Conservation (phyloP, 2,888 invertebrate genomes). For the Drosophila algonquin region DNA sequence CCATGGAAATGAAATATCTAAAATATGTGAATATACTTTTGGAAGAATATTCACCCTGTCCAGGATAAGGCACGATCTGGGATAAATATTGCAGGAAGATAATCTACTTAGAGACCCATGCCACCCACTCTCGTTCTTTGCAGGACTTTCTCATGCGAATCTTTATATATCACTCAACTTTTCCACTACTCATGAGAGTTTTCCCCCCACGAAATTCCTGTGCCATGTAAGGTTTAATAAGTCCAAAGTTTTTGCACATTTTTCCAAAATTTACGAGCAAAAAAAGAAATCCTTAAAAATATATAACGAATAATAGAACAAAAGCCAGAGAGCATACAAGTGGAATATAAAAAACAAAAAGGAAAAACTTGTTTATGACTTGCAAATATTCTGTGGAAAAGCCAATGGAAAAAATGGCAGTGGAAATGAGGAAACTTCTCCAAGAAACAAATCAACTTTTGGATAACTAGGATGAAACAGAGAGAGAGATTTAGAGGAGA, state of each 20-base stretch:
- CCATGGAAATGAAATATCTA: neutral
- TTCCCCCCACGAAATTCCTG: constrained; percentile 2
- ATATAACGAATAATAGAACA: constrained; percentile 36
- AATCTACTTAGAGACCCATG: neutral
- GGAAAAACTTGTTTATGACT: constrained; percentile 80
- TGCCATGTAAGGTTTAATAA: constrained; percentile 22
- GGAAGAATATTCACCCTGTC: too few relatives aligned
- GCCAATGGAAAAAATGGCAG: constrained; percentile 12
- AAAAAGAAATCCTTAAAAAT: constrained; percentile 32
- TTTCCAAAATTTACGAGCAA: constrained; percentile 67
- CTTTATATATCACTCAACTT: constrained; percentile 8
- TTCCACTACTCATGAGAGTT: neutral
- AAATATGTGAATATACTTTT: neutral
- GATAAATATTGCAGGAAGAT: too few relatives aligned
- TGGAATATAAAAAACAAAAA: constrained; percentile 68
- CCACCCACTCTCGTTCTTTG: neutral
- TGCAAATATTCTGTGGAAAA: constrained; percentile 73
- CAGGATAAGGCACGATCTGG: too few relatives aligned
- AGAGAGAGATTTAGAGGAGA: constrained; percentile 7
- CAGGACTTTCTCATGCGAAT: constrained; percentile 5
- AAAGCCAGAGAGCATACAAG: constrained; percentile 44
- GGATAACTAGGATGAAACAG: neutral
- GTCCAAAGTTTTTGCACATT: constrained; percentile 42
- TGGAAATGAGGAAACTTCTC: constrained; percentile 54
- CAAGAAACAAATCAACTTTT: constrained; percentile 62